Conservation (phyloP, 2,113 vertebrate species). For the Noturus placidus region DNA sequence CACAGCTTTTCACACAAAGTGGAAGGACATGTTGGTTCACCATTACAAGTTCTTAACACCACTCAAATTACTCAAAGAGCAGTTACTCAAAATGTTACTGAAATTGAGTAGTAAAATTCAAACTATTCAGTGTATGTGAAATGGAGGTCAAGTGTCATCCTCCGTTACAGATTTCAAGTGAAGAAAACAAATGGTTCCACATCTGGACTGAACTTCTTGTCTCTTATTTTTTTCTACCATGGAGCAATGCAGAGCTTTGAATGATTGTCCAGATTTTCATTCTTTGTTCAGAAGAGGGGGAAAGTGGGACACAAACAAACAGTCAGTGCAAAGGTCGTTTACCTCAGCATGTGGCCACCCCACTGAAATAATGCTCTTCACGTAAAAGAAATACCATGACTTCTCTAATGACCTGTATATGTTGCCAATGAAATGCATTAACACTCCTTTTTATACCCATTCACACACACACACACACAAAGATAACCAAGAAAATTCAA, state of each 20-base stretch:
- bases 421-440: slow-evolving; percentile 44
- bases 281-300: slow-evolving; percentile 29
- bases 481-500: slow-evolving; percentile 18
- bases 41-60: background rate
- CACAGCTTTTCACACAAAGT: background rate
- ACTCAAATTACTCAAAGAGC: background rate
- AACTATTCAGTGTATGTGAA: slow-evolving; percentile 6
- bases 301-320: slow-evolving; percentile 53
- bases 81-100: slow-evolving; percentile 7
- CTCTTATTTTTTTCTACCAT: background rate
- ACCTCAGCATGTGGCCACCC: slow-evolving; percentile 50
- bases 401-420: slow-evolving; percentile 49
- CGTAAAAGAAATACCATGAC: slow-evolving; percentile 42
- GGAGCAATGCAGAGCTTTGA: slow-evolving; percentile 33
- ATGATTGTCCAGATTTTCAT: slow-evolving; percentile 38
- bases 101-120: background rate
- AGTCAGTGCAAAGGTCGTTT: slow-evolving; percentile 51
- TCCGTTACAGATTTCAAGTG: slow-evolving; percentile 32
- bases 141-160: slow-evolving; percentile 39
- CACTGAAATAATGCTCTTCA: slow-evolving; percentile 44
- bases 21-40: background rate
- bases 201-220: slow-evolving; percentile 35
- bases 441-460: background rate
- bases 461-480: slow-evolving; percentile 2
- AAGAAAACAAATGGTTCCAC: slow-evolving; percentile 46